These are phyloP conservation scores for Tetramorium simillimum DNA, from an alignment of 1,140 invertebrate species.

Conservation along the genomic window DNA sequence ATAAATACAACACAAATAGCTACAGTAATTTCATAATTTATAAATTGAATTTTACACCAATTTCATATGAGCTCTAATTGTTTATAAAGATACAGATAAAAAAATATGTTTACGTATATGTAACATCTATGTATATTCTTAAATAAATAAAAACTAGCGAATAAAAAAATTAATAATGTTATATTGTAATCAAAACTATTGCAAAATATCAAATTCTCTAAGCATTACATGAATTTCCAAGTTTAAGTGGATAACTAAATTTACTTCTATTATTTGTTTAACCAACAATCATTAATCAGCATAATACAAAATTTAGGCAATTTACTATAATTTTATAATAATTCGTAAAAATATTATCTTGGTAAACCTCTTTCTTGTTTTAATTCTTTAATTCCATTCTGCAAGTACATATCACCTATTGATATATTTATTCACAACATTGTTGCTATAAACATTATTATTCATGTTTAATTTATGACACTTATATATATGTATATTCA, in stretches of 20 bases:
- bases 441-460: too few relatives aligned
- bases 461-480: too few relatives aligned
- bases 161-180: not conserved
- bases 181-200: not conserved
- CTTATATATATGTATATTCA: too few relatives aligned
- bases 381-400: too few relatives aligned
- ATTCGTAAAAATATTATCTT: too few relatives aligned
- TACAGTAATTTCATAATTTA: not conserved
- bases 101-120: too few relatives aligned
- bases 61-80: not conserved
- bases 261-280: not conserved
- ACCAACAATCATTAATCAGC: not conserved
- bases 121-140: not conserved
- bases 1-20: not conserved
- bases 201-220: not conserved
- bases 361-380: too few relatives aligned
- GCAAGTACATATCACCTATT: too few relatives aligned
- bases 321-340: too few relatives aligned
- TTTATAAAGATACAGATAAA: not conserved
- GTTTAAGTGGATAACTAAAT: not conserved
- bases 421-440: too few relatives aligned
- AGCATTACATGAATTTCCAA: not conserved
- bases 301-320: too few relatives aligned
- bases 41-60: not conserved
- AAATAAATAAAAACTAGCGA: not conserved